Evolutionary conservation across 2,888 invertebrate species (phyloP), one percentile per base, ranked within the genome.

Genomic region (Coleophora deauratella): DNA sequence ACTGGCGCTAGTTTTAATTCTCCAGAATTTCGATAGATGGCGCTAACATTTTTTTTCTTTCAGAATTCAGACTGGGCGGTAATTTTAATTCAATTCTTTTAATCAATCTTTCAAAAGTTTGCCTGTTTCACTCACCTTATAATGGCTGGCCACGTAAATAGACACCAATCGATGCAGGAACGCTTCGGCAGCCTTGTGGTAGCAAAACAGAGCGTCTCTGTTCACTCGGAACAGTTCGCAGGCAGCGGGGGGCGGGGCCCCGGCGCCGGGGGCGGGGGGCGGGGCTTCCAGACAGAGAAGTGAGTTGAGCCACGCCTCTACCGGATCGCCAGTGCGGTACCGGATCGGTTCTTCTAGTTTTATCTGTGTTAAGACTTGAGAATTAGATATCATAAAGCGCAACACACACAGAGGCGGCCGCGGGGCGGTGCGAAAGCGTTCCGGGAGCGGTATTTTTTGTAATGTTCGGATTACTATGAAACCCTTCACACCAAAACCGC

Each of bases 141-240:
- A 99, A 85, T 99, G 99, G 6, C 99, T 98, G 0, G 99, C 91
- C 0, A 99, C 99, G 69, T 97, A 98, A 34, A 99, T 91, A 10
- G 96, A 90, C 51, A 99, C 96, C 9, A 99, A 71, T 44, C 95
- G 87, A 57, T 98, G 97, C 9, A 99, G 85, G 74, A 99, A 99
- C 2, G 91, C 89, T 75, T 96, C 96, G 0, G 96, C 94, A 0
- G 97, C 97, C 64, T 93, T 93, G 66, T 99, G 98, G 72, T 96
- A 99, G 41, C 97, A 98, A 80, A 99, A 99, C 27, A 99, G 77
- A 0, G 98, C 97, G 72, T 99, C 99, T 0, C 82, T 45, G 91
- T 94, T 78, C 42, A 96, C 92, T 41, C 95, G 91, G 75, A 91
- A 96, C 37, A 99, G 88, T 49, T 98, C 94, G 72, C 99, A 99